A percentile compares a stretch with the other conserved stretches of the same genome.
Conservation (phyloP, 30 jellyfish, hydroid and myxozoan genomes). For the Morbakka virulenta region DNA sequence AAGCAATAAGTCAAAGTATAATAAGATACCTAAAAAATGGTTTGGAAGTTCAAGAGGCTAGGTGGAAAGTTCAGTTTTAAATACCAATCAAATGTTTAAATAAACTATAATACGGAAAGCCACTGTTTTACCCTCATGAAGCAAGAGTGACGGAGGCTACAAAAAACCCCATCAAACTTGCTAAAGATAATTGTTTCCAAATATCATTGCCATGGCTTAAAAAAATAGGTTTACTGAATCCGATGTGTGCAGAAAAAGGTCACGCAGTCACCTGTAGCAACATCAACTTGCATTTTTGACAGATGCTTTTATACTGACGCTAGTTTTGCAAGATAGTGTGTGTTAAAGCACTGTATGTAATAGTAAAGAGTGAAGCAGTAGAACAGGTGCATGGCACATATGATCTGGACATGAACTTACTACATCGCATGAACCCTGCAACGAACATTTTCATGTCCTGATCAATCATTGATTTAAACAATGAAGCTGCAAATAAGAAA, state of each 20-base stretch:
- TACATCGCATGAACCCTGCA: constrained; percentile 26
- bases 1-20: background rate
- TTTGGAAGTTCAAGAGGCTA: constrained; percentile 28
- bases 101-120: no score
- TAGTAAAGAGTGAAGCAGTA: constrained; percentile 45
- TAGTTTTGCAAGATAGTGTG: constrained; percentile 11
- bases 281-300: no score
- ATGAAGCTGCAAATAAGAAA: constrained; percentile 12
- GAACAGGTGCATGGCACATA: constrained; percentile 45
- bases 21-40: background rate
- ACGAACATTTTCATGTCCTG: constrained; percentile 21
- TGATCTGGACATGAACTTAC: constrained; percentile 12
- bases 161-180: constrained; percentile 10
- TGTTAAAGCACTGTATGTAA: constrained; percentile 34
- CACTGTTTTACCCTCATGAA: constrained; percentile 38
- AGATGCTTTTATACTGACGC: constrained; percentile 34
- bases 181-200: constrained; percentile 9
- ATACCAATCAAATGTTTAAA: background rate
- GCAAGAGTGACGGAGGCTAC: constrained; percentile 41
- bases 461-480: constrained; percentile 20
- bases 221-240: background rate
- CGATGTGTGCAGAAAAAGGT: background rate
- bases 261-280: constrained; percentile 61
- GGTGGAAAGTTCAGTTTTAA: background rate
- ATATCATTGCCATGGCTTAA: constrained; percentile 47